Percentiles rank a stretch among this genome's conserved stretches.
These are phyloP conservation scores for Formica aserva DNA, from an alignment of 2,888 invertebrate species.

Conservation along the genomic window DNA sequence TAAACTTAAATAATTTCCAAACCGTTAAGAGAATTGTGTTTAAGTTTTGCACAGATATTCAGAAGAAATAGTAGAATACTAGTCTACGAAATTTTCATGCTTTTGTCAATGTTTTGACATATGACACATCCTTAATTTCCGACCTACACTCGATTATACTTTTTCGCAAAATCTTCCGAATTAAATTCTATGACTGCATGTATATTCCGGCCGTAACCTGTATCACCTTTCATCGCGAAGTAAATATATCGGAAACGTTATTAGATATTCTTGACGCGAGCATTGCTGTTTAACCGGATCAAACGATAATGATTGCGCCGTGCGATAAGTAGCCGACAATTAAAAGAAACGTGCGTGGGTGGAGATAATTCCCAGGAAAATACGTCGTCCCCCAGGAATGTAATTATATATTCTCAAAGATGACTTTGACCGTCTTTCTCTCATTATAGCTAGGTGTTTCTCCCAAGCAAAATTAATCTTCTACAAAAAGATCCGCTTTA, in stretches of 20 bases:
- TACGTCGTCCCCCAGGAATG: slow-evolving; percentile 18
- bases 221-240: neutral
- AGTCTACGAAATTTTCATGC: too few relatives aligned
- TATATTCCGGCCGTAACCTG: too few relatives aligned
- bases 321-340: slow-evolving; percentile 66
- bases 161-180: neutral
- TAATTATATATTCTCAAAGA: neutral
- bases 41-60: too few relatives aligned
- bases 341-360: slow-evolving; percentile 58
- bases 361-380: slow-evolving; percentile 15
- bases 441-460: neutral
- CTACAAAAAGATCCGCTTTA: neutral
- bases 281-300: slow-evolving; percentile 75
- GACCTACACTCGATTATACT: neutral
- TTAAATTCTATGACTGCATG: neutral
- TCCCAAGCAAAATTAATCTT: neutral
- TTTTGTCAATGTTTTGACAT: too few relatives aligned
- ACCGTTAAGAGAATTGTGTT: too few relatives aligned
- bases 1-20: too few relatives aligned
- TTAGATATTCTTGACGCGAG: slow-evolving; percentile 73
- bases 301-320: slow-evolving; percentile 72
- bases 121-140: neutral
- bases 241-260: slow-evolving; percentile 12
- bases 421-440: slow-evolving; percentile 8
- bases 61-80: too few relatives aligned